A percentile compares a stretch with the other conserved stretches of the same genome.
Evolutionary conservation across 2,888 invertebrate species (phyloP).

Genomic region (Drosophila peninsularis): DNA sequence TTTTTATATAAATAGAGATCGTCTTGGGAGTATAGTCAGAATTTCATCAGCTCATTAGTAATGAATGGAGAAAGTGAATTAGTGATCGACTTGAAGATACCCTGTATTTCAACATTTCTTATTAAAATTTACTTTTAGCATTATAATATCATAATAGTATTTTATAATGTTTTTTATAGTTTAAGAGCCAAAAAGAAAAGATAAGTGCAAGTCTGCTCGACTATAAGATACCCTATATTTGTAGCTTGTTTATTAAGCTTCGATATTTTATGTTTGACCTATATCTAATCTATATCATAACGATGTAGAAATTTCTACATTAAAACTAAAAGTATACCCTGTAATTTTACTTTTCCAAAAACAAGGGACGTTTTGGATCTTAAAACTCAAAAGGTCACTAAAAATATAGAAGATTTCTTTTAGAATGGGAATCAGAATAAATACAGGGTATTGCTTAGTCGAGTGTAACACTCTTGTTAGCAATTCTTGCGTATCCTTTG

Average conservation of each 20-base stretch:
- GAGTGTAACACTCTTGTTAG: too few relatives aligned
- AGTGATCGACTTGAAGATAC: neutral
- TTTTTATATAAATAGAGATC: too few relatives aligned
- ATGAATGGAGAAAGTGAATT: too few relatives aligned
- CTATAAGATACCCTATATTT: neutral
- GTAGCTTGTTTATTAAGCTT: neutral
- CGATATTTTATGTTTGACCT: neutral
- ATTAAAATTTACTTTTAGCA: neutral
- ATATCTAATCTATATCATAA: too few relatives aligned
- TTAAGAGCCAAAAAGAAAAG: neutral
- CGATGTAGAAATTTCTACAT: neutral
- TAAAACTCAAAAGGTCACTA: neutral
- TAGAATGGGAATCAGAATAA: neutral
- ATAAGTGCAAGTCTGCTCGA: neutral
- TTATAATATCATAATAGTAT: neutral
- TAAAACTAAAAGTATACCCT: neutral
- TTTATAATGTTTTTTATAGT: neutral
- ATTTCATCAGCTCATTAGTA: neutral
- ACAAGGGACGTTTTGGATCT: neutral
- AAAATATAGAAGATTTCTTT: neutral
- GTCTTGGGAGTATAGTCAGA: too few relatives aligned
- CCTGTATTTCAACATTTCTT: neutral
- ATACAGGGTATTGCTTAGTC: neutral
- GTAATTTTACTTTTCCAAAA: neutral
- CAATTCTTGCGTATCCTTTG: neutral